Conservation (phyloP, 53 echinoderm and acorn worm genomes). For the Holothuria leucospilota region DNA sequence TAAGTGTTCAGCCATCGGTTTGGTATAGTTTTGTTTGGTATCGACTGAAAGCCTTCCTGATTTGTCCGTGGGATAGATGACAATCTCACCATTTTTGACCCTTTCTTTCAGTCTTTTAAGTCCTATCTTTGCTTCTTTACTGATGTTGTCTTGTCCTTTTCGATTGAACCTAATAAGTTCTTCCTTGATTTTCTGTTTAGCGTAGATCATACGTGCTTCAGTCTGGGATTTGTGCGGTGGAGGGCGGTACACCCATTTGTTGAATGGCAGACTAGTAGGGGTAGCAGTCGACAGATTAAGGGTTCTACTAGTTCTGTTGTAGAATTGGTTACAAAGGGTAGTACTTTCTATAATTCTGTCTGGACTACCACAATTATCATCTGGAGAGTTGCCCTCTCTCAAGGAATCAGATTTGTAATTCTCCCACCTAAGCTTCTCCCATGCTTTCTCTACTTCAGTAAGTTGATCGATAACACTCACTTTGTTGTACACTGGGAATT, state of each 20-base stretch:
- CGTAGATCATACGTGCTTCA: conserved; percentile 8
- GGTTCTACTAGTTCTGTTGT: background rate
- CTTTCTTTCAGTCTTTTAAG: conserved; percentile 7
- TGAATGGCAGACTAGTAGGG: conserved; percentile 17
- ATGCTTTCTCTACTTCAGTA: conserved; percentile 18
- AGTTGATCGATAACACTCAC: background rate
- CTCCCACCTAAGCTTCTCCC: no score
- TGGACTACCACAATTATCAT: background rate
- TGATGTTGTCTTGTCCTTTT: conserved; percentile 21
- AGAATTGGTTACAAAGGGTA: background rate
- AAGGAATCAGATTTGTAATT: background rate
- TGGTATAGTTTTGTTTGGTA: background rate
- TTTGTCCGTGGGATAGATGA: conserved; percentile 34
- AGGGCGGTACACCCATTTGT: conserved; percentile 19
- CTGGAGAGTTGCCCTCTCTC: background rate
- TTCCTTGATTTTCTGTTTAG: conserved; percentile 27
- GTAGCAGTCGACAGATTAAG: background rate
- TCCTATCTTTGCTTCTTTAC: background rate
- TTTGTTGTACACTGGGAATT: background rate
- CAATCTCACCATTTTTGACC: background rate
- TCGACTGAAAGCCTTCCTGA: conserved; percentile 21
- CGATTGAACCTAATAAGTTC: background rate
- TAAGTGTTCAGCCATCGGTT: conserved; percentile 17
- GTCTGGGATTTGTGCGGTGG: background rate
- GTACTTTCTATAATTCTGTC: background rate